phyloP scores from a whole-genome alignment of 2,113 vertebrate species.

The Alosa alosa region DNA sequence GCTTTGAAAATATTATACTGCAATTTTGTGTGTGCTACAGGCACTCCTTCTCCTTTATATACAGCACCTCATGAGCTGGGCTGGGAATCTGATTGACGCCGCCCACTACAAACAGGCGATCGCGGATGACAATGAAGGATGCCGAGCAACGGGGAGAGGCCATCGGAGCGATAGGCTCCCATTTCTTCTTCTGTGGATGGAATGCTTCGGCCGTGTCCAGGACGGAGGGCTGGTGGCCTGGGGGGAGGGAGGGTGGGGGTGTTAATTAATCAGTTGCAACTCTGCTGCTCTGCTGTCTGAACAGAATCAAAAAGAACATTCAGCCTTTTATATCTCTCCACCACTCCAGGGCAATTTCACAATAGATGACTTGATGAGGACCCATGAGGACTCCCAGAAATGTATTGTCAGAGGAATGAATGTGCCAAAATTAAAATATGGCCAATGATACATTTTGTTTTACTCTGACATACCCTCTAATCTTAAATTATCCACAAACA shows the following conservation, averaged over 20 bases:
- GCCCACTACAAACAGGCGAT: constrained; percentile 88
- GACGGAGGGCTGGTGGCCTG: constrained; percentile 90
- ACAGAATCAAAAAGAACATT: background rate
- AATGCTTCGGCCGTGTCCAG: constrained; percentile 89
- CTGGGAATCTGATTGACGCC: constrained; percentile 94
- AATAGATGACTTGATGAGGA: background rate
- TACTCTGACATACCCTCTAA: background rate
- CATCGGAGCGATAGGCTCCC: constrained; percentile 89
- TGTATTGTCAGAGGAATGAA: background rate
- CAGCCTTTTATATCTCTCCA: background rate
- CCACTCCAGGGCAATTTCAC: constrained; percentile 3
- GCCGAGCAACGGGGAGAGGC: constrained; percentile 89
- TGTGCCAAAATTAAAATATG: background rate
- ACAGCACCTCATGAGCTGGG: constrained; percentile 86
- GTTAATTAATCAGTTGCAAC: background rate
- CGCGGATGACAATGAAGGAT: constrained; percentile 83
- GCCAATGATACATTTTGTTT: background rate
- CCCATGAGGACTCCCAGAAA: background rate
- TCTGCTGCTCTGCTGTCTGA: background rate
- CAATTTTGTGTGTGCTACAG: constrained; percentile 47
- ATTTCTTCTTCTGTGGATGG: constrained; percentile 87
- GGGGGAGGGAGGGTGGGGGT: background rate
- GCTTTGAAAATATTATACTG: background rate
- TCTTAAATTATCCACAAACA: background rate
- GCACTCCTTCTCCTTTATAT: constrained; percentile 77